phyloP scores from a whole-genome alignment of 2,113 vertebrate species.

The Mesembrinibis cayennensis region DNA sequence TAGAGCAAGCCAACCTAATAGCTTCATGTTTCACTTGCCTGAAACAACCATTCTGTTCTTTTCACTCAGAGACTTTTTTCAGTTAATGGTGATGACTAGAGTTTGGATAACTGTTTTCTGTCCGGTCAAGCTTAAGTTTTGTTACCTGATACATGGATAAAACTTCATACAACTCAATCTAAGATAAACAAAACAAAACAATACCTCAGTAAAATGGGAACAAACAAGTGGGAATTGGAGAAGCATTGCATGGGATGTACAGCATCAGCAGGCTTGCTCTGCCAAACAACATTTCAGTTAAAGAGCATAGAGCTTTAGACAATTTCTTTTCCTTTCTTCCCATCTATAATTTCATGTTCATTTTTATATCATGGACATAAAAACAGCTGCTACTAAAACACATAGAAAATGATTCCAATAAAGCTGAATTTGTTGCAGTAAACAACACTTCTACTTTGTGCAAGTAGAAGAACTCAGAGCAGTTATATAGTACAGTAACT shows the following conservation, averaged over 20 bases:
- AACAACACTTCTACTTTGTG: not conserved
- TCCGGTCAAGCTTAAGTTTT: not conserved
- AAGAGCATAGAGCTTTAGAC: slow-evolving; percentile 7
- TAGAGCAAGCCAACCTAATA: not conserved
- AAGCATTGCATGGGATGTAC: not conserved
- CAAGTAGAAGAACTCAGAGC: not conserved
- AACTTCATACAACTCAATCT: not conserved
- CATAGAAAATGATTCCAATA: not conserved
- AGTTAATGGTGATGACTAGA: not conserved
- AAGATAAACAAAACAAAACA: not conserved
- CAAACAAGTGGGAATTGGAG: not conserved
- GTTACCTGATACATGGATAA: not conserved
- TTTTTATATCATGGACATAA: not conserved
- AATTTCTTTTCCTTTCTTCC: not conserved
- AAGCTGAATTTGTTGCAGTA: not conserved
- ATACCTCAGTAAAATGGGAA: not conserved
- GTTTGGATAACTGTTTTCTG: not conserved
- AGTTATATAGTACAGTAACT: not conserved
- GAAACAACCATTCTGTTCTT: not conserved
- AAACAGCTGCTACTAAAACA: not conserved
- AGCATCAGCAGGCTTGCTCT: not conserved
- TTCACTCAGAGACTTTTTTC: not conserved
- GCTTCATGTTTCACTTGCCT: not conserved
- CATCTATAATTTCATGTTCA: not conserved
- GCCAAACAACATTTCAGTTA: not conserved